These are phyloP conservation scores for Lagria hirta DNA, from an alignment of 2,888 invertebrate species.

Conservation along the genomic window DNA sequence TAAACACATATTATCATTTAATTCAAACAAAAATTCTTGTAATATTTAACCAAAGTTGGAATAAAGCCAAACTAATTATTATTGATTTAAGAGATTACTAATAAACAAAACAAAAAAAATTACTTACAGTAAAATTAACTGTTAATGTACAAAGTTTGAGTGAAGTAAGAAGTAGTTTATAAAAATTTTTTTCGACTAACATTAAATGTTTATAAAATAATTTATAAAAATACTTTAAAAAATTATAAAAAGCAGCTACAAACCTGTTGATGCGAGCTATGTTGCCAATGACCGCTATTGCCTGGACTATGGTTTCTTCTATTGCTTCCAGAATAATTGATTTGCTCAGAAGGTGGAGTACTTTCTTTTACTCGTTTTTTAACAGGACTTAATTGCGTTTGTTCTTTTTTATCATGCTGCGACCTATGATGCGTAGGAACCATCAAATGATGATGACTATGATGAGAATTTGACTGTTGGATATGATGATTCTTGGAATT, in stretches of 20 bases:
- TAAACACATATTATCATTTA: neutral
- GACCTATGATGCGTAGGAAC: constrained; percentile 51
- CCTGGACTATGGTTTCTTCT: constrained; percentile 49
- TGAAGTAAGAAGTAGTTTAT: no score
- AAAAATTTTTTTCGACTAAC: no score
- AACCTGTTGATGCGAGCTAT: constrained; percentile 45
- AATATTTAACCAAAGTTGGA: neutral
- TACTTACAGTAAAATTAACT: no score
- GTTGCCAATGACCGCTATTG: constrained; percentile 53
- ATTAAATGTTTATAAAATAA: no score
- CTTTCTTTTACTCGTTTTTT: constrained; percentile 97
- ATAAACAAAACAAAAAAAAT: no score
- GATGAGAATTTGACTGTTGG: constrained; percentile 60
- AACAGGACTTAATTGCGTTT: constrained; percentile 90
- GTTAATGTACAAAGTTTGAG: no score
- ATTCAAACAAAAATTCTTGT: neutral
- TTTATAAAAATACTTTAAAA: neutral
- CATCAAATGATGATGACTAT: constrained; percentile 51
- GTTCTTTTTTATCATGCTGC: constrained; percentile 76
- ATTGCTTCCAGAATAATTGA: constrained; percentile 36
- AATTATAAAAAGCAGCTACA: constrained; percentile 14
- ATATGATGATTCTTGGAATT: constrained; percentile 63
- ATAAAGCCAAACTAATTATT: constrained; percentile 1
- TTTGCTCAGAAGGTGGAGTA: constrained; percentile 73
- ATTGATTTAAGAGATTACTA: neutral